Conservation (phyloP, 2,888 invertebrate species). For the Liposcelis brunnea region DNA sequence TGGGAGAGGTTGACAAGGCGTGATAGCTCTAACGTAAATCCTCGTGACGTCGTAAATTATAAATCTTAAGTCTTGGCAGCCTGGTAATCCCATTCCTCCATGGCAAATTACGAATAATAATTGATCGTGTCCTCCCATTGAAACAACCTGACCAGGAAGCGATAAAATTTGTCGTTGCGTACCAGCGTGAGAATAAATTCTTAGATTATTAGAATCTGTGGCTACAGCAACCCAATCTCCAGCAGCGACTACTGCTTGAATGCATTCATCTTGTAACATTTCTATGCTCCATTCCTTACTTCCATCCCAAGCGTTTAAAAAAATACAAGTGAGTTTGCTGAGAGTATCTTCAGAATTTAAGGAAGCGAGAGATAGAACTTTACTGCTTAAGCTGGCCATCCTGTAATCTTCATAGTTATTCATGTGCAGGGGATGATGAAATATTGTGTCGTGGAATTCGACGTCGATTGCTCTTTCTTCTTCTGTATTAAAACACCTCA, state of each 20-base stretch:
- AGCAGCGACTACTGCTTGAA: slow-evolving; percentile 46
- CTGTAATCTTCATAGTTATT: slow-evolving; percentile 71
- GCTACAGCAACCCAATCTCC: slow-evolving; percentile 61
- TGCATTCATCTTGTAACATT: slow-evolving; percentile 63
- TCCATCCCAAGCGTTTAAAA: slow-evolving; percentile 20
- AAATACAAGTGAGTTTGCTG: slow-evolving; percentile 16
- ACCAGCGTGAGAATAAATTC: slow-evolving; percentile 75
- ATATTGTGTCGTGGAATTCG: slow-evolving; percentile 81
- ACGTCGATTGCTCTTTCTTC: slow-evolving; percentile 76
- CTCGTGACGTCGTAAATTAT: background rate
- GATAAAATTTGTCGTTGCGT: slow-evolving; percentile 64
- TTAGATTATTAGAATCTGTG: slow-evolving; percentile 52
- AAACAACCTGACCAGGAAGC: slow-evolving; percentile 54
- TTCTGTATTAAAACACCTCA: slow-evolving; percentile 58
- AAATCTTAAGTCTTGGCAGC: background rate
- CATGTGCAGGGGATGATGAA: slow-evolving; percentile 80
- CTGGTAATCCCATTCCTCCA: slow-evolving; percentile 25
- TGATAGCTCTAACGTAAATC: slow-evolving; percentile 1
- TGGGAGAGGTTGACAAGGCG: slow-evolving; percentile 30
- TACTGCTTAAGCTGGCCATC: slow-evolving; percentile 69
- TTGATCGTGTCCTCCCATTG: slow-evolving; percentile 42
- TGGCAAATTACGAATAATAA: slow-evolving; percentile 51
- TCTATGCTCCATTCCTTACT: slow-evolving; percentile 72
- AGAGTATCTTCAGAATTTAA: slow-evolving; percentile 31
- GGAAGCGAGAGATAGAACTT: slow-evolving; percentile 61